A percentile compares a stretch with the other conserved stretches of the same genome.
Conservation (phyloP, 2,113 vertebrate genomes). For the Salvator merianae region DNA sequence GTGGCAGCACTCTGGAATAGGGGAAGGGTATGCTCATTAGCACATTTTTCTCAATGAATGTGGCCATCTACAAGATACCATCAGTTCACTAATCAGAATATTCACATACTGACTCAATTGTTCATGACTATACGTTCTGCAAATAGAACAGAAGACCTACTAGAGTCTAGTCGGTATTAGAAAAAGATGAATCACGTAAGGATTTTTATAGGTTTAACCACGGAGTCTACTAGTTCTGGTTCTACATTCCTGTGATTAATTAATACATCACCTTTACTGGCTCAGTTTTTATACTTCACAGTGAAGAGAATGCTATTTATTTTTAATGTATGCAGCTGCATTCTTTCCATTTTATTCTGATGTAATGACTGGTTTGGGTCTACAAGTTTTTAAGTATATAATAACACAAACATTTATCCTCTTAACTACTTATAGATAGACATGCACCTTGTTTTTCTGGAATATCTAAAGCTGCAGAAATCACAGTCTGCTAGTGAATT, state of each 20-base stretch:
- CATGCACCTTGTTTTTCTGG: neutral
- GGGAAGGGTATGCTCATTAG: neutral
- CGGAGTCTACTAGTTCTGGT: neutral
- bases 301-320: too few species aligned
- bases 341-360: neutral
- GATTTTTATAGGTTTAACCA: neutral
- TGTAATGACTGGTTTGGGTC: too few species aligned
- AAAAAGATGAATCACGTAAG: too few species aligned
- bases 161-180: too few species aligned
- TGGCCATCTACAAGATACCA: neutral
- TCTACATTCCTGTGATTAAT: too few species aligned
- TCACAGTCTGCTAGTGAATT: neutral
- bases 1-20: neutral
- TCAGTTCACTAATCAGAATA: neutral
- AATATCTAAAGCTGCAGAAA: neutral
- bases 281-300: too few species aligned
- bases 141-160: neutral
- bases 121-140: neutral
- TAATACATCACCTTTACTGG: too few species aligned
- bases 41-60: neutral
- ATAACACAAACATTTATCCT: neutral
- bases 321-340: neutral
- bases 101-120: neutral
- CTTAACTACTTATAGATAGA: neutral
- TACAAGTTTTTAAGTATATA: too few species aligned